A percentile compares a stretch with the other conserved stretches of the same genome.
phyloP scores from a whole-genome alignment of 2,113 vertebrate genomes.

The Triplophysa rosa region DNA sequence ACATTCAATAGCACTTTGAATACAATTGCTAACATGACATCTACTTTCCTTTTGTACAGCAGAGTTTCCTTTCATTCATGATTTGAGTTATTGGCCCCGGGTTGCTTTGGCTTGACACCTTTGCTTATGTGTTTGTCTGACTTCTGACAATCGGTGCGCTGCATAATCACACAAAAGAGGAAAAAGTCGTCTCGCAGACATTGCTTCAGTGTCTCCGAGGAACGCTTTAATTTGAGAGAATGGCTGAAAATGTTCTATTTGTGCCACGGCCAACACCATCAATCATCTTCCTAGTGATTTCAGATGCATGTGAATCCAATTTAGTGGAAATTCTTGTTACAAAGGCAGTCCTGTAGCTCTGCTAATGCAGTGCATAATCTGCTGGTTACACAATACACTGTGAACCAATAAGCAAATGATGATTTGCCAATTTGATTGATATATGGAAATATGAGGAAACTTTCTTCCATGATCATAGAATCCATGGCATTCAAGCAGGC shows the following conservation, averaged over 20 bases:
- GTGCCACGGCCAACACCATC: slow-evolving; percentile 48
- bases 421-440: slow-evolving; percentile 48
- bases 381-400: slow-evolving; percentile 43
- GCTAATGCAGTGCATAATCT: slow-evolving; percentile 36
- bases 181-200: neutral
- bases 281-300: slow-evolving; percentile 55
- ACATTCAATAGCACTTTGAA: slow-evolving; percentile 2
- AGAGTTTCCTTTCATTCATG: neutral
- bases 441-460: slow-evolving; percentile 32
- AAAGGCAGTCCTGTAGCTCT: slow-evolving; percentile 24
- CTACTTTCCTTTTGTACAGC: neutral
- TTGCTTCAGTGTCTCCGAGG: slow-evolving; percentile 27
- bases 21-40: slow-evolving; percentile 26
- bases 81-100: neutral
- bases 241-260: slow-evolving; percentile 42
- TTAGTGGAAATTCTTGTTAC: slow-evolving; percentile 36
- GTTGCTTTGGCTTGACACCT: slow-evolving; percentile 34
- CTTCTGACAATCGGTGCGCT: slow-evolving; percentile 5
- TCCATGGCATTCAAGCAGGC: slow-evolving; percentile 7
- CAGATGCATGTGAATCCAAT: slow-evolving; percentile 50
- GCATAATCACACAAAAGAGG: slow-evolving; percentile 9
- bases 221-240: slow-evolving; percentile 29
- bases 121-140: slow-evolving; percentile 13
- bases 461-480: slow-evolving; percentile 15
- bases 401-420: slow-evolving; percentile 43